These are phyloP conservation scores for Phoxinus dragarum DNA, from an alignment of 2,797 vertebrate genomes.

Conservation along the genomic window DNA sequence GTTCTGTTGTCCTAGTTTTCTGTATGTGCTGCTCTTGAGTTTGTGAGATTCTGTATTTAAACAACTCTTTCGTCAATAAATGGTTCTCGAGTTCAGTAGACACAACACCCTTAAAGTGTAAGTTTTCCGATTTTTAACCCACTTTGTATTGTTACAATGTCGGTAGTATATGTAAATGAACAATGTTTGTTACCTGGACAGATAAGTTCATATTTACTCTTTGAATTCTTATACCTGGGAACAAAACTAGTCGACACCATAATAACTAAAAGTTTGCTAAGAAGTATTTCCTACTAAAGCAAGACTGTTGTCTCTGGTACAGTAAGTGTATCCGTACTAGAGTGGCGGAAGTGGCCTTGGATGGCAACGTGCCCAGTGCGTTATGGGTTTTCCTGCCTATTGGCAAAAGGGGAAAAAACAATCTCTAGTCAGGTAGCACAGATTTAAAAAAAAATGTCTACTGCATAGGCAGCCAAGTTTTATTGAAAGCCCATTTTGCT, in stretches of 20 bases:
- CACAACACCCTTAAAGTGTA: background rate
- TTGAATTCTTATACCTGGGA: no score
- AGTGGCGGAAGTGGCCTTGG: background rate
- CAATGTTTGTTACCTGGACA: background rate
- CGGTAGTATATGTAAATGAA: background rate
- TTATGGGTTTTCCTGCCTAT: background rate
- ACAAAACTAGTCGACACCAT: background rate
- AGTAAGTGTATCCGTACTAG: background rate
- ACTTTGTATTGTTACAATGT: background rate
- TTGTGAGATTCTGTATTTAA: background rate
- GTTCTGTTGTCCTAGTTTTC: background rate
- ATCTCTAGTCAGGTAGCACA: background rate
- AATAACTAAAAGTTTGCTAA: background rate
- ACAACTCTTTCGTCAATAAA: background rate
- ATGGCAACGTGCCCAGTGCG: background rate
- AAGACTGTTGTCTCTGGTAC: background rate
- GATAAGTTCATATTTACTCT: background rate
- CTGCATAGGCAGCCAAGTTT: background rate
- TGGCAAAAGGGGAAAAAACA: background rate
- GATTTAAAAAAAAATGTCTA: background rate
- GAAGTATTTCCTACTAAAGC: background rate
- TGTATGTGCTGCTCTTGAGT: background rate
- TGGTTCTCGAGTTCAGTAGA: background rate
- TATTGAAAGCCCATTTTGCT: background rate
- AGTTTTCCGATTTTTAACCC: background rate